phyloP scores from a whole-genome alignment of 2,113 vertebrate genomes.

The Scomber scombrus region DNA sequence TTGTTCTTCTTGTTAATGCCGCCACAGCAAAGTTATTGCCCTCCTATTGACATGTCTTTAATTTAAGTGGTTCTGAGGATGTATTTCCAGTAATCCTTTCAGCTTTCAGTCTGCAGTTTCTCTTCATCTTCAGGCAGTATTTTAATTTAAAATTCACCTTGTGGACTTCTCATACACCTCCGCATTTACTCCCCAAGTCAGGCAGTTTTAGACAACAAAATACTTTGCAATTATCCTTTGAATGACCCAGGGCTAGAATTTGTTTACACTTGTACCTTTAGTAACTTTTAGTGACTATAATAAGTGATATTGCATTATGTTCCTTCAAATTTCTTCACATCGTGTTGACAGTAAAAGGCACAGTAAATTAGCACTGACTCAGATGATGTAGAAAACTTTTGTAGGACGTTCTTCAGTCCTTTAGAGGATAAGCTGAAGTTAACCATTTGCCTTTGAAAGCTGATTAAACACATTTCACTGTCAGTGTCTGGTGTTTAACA shows the following conservation, averaged over 20 bases:
- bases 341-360: background rate
- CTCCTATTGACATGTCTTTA: conserved; percentile 16
- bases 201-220: background rate
- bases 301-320: background rate
- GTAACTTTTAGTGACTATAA: background rate
- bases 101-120: conserved; percentile 10
- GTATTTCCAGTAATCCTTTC: conserved; percentile 34
- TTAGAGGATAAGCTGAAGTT: background rate
- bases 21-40: background rate
- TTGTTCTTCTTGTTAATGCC: background rate
- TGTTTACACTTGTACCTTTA: background rate
- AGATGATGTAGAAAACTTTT: too few species aligned
- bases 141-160: background rate
- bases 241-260: background rate
- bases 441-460: background rate
- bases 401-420: background rate
- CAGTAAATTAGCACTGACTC: background rate
- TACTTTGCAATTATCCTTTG: conserved; percentile 9
- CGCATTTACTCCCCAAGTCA: background rate
- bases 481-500: background rate
- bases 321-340: background rate
- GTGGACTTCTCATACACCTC: background rate
- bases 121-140: background rate
- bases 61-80: conserved; percentile 29
- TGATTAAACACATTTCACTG: background rate